These are phyloP conservation scores for Ammodytes dubius DNA, from an alignment of 2,113 vertebrate genomes.

Conservation along the genomic window DNA sequence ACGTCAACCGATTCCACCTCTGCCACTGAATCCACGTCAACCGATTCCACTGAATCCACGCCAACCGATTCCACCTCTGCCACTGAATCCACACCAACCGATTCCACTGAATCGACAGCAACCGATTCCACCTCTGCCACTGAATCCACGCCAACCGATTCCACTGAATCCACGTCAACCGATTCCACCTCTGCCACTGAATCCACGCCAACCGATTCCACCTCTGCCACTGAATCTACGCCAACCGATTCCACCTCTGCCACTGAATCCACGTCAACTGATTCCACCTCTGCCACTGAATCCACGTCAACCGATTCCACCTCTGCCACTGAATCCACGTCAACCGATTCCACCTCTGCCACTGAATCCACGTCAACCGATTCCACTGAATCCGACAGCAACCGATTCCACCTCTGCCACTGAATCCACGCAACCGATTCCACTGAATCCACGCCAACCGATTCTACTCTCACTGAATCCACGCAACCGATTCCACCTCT, in stretches of 20 bases:
- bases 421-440: background rate
- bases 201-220: background rate
- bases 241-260: background rate
- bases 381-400: background rate
- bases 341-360: background rate
- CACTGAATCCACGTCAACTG: background rate
- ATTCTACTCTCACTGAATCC: background rate
- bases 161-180: background rate
- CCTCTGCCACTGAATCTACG: background rate
- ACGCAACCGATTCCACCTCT: background rate
- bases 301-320: background rate
- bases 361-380: background rate
- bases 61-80: background rate
- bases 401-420: background rate
- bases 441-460: background rate
- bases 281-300: too few species aligned
- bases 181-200: too few species aligned
- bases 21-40: background rate
- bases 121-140: background rate
- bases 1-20: background rate
- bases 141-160: background rate
- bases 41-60: background rate
- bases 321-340: background rate
- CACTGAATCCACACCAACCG: background rate
- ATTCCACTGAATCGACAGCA: background rate